A percentile compares a stretch with the other conserved stretches of the same genome.
These are phyloP conservation scores for Phoxinus dragarum DNA, from an alignment of 2,797 vertebrate species.

Conservation along the genomic window DNA sequence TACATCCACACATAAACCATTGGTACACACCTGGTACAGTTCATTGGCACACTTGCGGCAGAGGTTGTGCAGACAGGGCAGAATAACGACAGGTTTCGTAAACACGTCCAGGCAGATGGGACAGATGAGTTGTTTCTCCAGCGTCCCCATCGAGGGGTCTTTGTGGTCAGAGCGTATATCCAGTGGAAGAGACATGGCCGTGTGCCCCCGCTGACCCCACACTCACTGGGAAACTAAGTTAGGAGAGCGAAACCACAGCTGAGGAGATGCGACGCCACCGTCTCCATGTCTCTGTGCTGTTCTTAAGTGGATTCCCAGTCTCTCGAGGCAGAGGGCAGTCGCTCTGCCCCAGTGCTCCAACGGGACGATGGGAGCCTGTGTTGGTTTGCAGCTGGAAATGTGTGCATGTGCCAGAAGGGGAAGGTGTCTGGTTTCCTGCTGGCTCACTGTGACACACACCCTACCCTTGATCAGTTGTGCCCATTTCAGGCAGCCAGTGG, in stretches of 20 bases:
- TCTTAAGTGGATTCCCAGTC: conserved; percentile 7
- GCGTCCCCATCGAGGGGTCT: conserved; percentile 65
- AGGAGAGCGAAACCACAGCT: neutral
- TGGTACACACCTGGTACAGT: conserved; percentile 76
- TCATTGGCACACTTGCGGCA: conserved; percentile 84
- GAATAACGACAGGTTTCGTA: conserved; percentile 71
- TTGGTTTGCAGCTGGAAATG: conserved; percentile 20
- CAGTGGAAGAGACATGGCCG: conserved; percentile 72
- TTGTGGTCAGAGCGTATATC: conserved; percentile 72
- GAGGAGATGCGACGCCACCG: neutral
- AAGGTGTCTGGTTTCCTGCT: conserved; percentile 69
- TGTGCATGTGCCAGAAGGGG: conserved; percentile 6
- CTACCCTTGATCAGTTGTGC: conserved; percentile 47
- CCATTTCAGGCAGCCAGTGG: conserved; percentile 71
- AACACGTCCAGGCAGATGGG: conserved; percentile 73
- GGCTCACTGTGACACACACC: conserved; percentile 52
- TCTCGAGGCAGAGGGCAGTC: conserved; percentile 19
- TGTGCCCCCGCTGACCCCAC: neutral
- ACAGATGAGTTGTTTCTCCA: conserved; percentile 82
- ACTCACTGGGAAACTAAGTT: neutral
- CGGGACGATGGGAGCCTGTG: neutral
- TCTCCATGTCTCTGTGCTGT: conserved; percentile 30
- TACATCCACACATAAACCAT: neutral
- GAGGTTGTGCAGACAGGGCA: conserved; percentile 72
- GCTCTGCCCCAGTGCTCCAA: neutral